phyloP scores from a whole-genome alignment of 2,797 vertebrate species.

The Mastacembelus armatus region DNA sequence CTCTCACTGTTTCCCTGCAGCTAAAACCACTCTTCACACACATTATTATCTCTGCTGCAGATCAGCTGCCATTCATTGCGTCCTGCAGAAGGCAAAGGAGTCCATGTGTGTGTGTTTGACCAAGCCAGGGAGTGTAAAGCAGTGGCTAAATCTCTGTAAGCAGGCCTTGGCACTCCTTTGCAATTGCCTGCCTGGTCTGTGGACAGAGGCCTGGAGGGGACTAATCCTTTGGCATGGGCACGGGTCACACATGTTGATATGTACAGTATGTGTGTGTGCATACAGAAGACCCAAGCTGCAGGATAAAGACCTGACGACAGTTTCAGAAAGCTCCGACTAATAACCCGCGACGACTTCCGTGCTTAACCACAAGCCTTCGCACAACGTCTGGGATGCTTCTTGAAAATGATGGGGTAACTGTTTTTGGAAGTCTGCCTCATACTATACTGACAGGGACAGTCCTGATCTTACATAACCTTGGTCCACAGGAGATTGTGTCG shows the following conservation, averaged over 20 bases:
- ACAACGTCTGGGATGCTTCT: conserved; percentile 42
- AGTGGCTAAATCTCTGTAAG: conserved; percentile 79
- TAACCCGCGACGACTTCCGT: conserved; percentile 48
- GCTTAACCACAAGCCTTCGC: conserved; percentile 36
- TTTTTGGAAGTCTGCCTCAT: conserved; percentile 44
- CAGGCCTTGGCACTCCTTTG: conserved; percentile 72
- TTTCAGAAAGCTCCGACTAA: conserved; percentile 56
- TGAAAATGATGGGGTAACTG: conserved; percentile 13
- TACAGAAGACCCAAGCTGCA: conserved; percentile 54
- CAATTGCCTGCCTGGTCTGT: conserved; percentile 69
- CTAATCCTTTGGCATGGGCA: conserved; percentile 75
- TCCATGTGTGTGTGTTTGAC: conserved; percentile 66
- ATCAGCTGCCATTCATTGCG: conserved; percentile 31
- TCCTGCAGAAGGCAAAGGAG: conserved; percentile 53
- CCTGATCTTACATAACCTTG: conserved; percentile 50
- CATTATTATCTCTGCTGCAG: conserved; percentile 39
- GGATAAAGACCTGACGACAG: conserved; percentile 62
- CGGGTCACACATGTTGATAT: conserved; percentile 69
- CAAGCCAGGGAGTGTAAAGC: conserved; percentile 67
- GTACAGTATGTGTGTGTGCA: conserved; percentile 26
- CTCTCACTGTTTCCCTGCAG: conserved; percentile 20
- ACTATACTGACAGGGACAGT: conserved; percentile 37
- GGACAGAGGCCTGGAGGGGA: conserved; percentile 63
- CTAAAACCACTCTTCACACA: conserved; percentile 33
- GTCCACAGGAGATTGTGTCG: conserved; percentile 48